phyloP scores from a whole-genome alignment of 2,797 vertebrate genomes.

The Malurus leucopterus region DNA sequence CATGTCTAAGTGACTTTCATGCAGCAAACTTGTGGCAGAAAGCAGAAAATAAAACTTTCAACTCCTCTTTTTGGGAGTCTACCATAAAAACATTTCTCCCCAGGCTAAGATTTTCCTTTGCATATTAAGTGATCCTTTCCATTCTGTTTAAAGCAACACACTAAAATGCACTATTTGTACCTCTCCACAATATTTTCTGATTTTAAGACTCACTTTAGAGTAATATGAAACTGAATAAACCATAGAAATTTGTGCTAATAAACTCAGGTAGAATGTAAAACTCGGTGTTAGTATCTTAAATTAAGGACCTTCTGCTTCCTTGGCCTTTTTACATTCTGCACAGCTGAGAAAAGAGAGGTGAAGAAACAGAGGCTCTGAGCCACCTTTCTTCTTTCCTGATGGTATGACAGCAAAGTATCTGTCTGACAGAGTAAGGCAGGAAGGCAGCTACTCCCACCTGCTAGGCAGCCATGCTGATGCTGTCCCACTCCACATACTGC shows the following conservation, averaged over 20 bases:
- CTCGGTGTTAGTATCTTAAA: not conserved
- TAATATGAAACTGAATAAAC: slow-evolving; percentile 30
- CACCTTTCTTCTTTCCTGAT: not conserved
- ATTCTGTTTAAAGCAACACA: slow-evolving; percentile 43
- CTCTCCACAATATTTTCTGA: slow-evolving; percentile 25
- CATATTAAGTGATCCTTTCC: slow-evolving; percentile 38
- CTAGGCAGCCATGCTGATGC: not conserved
- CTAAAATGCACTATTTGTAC: slow-evolving; percentile 31
- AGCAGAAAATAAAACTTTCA: not conserved
- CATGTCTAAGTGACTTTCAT: not conserved
- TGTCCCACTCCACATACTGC: not conserved
- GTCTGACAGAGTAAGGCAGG: not conserved
- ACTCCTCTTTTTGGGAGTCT: not conserved
- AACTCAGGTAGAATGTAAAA: slow-evolving; percentile 21
- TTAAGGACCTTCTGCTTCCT: not conserved
- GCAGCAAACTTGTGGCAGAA: not conserved
- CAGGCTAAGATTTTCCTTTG: slow-evolving; percentile 30
- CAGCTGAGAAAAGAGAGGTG: not conserved
- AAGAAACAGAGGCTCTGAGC: not conserved
- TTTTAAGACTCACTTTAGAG: slow-evolving; percentile 48
- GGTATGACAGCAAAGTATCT: not conserved
- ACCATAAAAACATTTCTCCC: slow-evolving; percentile 29
- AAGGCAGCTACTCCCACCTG: not conserved
- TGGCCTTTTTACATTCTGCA: not conserved
- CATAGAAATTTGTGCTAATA: slow-evolving; percentile 18